These are phyloP conservation scores for Unio delphinus DNA, from an alignment of 2,888 invertebrate species.

Conservation along the genomic window DNA sequence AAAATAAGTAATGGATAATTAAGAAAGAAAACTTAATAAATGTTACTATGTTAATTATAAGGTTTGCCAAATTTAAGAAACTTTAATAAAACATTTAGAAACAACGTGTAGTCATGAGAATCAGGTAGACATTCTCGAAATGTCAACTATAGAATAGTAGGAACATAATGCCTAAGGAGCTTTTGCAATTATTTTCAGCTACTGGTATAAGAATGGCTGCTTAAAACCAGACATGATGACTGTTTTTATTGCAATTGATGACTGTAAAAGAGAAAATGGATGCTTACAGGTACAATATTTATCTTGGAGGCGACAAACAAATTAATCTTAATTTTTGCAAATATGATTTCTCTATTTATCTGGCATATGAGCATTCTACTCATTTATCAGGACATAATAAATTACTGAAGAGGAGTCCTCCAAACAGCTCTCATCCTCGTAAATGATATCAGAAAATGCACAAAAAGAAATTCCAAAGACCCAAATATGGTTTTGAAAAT, in stretches of 20 bases:
- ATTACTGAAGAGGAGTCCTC: background rate
- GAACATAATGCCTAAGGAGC: background rate
- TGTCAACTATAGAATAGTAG: no score
- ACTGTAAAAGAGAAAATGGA: conserved; percentile 60
- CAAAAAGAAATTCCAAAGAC: no score
- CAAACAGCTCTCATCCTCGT: no score
- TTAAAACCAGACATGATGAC: conserved; percentile 67
- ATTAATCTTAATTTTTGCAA: no score
- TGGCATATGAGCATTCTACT: no score
- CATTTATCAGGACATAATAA: background rate
- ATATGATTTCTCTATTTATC: no score
- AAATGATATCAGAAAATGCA: no score
- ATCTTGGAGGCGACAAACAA: no score
- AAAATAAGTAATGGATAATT: background rate
- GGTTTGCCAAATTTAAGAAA: background rate
- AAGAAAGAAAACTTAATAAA: background rate
- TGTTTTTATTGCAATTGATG: conserved; percentile 65
- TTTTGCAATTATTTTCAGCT: conserved; percentile 42
- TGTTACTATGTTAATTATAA: background rate
- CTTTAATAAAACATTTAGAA: background rate
- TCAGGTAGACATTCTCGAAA: background rate
- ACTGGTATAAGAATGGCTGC: conserved; percentile 68
- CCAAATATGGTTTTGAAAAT: no score
- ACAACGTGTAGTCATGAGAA: background rate
- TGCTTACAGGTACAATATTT: conserved; percentile 60